Evolutionary conservation across 2,888 invertebrate genomes (phyloP), one percentile per base, ranked within the genome.

Genomic region (Eilema griseolum): DNA sequence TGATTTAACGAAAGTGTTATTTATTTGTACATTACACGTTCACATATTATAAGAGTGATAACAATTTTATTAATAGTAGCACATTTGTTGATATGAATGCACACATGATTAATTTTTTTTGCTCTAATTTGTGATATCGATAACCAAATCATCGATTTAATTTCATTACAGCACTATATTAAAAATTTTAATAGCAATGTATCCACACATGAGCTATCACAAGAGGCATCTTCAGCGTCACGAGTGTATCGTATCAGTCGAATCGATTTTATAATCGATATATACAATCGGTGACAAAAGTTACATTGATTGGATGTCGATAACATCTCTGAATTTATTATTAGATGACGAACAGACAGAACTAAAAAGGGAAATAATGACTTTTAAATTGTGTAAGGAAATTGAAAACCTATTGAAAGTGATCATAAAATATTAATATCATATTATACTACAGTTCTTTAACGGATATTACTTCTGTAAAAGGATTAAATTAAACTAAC

Each of bases 231-330:
- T 78, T 73, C 61, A 72, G 71, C 73, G 75, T 73, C 70, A 75
- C 76, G 78, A 82, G 82, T 84, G 82, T 67, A 81, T 74, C 79
- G 82, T 67, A 81, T 74, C 79, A 79, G 76, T 83, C 85, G 81
- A 85, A 86, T 88, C 80, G 83, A 83, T 84, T 82, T 70, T 72
- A 77, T 31, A 61, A 72, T 75, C 64, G 69, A 83, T 84, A 86
- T 87, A 85, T 85, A 78, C 73, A 76, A 81, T 86, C 80, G 78
- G 82, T 85, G 88, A 90, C 87, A 88, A 88, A 88, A 85, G 82
- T 85, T 81, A 84, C 80, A 85, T 83, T 80, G 76, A 79, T 74
- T 70, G 80, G 85, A 87, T 82, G 4, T 46, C 26, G 64, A 64
- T 52, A 64, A 23, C 64, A 64, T 52, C n/a, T 52, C 37, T 52